phyloP scores from a whole-genome alignment of 2,113 vertebrate species.

The Poeciliopsis retropinna region DNA sequence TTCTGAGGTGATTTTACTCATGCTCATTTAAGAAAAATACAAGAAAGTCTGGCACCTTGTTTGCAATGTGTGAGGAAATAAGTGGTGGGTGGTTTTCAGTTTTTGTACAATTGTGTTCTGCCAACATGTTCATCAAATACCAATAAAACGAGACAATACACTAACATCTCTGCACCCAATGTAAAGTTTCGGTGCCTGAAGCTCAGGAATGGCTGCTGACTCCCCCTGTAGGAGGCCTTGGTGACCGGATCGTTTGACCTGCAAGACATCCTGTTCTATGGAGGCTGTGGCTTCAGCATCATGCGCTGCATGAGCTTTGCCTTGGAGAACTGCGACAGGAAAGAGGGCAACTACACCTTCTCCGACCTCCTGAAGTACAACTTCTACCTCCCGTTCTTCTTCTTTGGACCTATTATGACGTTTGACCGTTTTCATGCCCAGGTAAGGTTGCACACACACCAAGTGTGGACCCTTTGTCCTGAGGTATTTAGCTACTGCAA shows the following conservation, averaged over 20 bases:
- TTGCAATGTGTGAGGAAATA: not conserved
- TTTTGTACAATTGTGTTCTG: not conserved
- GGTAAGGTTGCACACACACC: slow-evolving; percentile 74
- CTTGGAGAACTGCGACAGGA: slow-evolving; percentile 87
- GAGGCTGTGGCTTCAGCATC: slow-evolving; percentile 91
- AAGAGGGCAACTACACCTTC: slow-evolving; percentile 88
- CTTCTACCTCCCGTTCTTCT: slow-evolving; percentile 99
- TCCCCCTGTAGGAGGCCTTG: slow-evolving; percentile 74
- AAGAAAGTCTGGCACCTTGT: not conserved
- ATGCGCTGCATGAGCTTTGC: slow-evolving; percentile 96
- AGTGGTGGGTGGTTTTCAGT: not conserved
- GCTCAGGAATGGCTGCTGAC: not conserved
- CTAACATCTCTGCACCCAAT: not conserved
- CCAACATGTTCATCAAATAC: not conserved
- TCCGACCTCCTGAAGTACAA: slow-evolving; percentile 94
- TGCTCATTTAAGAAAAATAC: not conserved
- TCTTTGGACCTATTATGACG: slow-evolving; percentile 96
- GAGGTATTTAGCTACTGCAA: no score
- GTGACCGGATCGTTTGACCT: slow-evolving; percentile 89
- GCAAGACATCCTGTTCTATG: slow-evolving; percentile 94
- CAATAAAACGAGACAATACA: not conserved
- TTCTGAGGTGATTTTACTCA: not conserved
- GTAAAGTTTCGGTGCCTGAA: not conserved
- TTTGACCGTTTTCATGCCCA: slow-evolving; percentile 91
- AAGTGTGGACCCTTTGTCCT: no score